Percentiles rank a stretch among this genome's conserved stretches.
phyloP scores from a whole-genome alignment of 2,113 vertebrate genomes.

The Cisticola juncidis region DNA sequence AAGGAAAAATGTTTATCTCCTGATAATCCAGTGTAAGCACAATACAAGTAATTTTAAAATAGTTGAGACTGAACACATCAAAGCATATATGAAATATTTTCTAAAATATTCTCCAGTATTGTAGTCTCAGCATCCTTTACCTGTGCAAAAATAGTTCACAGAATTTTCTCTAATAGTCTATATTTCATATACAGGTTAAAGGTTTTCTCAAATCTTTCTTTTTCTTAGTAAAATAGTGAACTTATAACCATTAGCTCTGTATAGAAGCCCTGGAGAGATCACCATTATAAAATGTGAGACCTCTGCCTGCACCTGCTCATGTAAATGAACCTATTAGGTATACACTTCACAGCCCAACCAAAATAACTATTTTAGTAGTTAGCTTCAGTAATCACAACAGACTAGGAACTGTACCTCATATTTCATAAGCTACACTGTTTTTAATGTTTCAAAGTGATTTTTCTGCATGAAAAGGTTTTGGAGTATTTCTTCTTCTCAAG shows the following conservation, averaged over 20 bases:
- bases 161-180: not conserved
- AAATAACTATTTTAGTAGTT: not conserved
- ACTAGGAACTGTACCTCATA: not conserved
- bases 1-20: not conserved
- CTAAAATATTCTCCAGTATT: not conserved
- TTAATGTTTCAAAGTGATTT: not conserved
- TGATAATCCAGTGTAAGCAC: not conserved
- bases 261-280: not conserved
- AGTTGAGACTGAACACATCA: not conserved
- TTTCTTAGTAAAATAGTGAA: not conserved
- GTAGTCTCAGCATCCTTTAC: not conserved
- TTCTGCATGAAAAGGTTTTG: not conserved
- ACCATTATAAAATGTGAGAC: not conserved
- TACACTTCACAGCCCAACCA: not conserved
- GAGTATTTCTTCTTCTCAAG: not conserved
- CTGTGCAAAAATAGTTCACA: not conserved
- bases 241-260: not conserved
- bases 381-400: not conserved
- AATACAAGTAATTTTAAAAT: not conserved
- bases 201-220: not conserved
- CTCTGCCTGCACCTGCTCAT: not conserved
- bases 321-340: not conserved
- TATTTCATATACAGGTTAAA: not conserved
- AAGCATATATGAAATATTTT: not conserved
- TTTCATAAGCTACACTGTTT: not conserved